phyloP scores from a whole-genome alignment of 92 coral and sea anemone genomes.

The Porites evermanni region DNA sequence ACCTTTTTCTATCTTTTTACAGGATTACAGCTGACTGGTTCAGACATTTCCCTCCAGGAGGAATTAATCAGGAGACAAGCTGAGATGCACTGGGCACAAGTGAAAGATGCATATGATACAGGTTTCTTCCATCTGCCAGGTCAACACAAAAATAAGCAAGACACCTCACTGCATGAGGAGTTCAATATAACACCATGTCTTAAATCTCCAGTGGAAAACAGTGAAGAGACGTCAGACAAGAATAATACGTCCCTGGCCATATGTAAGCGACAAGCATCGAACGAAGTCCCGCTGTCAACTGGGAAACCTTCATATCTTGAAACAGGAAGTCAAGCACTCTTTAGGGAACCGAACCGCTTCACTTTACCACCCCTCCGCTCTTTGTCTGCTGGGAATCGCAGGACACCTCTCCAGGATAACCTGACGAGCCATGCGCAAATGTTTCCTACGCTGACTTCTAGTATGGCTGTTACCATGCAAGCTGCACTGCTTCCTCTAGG shows the following conservation, averaged over 20 bases:
- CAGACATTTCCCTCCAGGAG: slow-evolving; percentile 6
- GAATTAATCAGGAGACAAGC: slow-evolving; percentile 7
- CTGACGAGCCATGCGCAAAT: background rate
- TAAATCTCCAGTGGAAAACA: slow-evolving; percentile 37
- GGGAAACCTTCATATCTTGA: background rate
- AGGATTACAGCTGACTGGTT: background rate
- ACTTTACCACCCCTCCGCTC: slow-evolving; percentile 33
- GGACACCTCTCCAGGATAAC: background rate
- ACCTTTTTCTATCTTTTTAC: background rate
- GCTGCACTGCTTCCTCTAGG: slow-evolving; percentile 35
- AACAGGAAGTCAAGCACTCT: background rate
- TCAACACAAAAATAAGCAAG: background rate
- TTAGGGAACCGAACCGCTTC: background rate
- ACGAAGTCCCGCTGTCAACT: background rate
- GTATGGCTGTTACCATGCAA: slow-evolving; percentile 35
- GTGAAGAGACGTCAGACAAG: background rate
- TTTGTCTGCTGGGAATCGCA: background rate
- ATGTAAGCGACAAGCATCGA: background rate
- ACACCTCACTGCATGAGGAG: background rate
- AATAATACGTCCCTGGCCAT: background rate
- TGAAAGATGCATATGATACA: slow-evolving; percentile 12
- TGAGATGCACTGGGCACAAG: slow-evolving; percentile 35
- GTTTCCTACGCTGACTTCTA: slow-evolving; percentile 1
- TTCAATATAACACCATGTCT: background rate
- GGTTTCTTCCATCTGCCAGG: slow-evolving; percentile 17